Evolutionary conservation across 2,888 invertebrate genomes (phyloP), one percentile per base, ranked within the genome.

Genomic region (Nesidiocoris tenuis): DNA sequence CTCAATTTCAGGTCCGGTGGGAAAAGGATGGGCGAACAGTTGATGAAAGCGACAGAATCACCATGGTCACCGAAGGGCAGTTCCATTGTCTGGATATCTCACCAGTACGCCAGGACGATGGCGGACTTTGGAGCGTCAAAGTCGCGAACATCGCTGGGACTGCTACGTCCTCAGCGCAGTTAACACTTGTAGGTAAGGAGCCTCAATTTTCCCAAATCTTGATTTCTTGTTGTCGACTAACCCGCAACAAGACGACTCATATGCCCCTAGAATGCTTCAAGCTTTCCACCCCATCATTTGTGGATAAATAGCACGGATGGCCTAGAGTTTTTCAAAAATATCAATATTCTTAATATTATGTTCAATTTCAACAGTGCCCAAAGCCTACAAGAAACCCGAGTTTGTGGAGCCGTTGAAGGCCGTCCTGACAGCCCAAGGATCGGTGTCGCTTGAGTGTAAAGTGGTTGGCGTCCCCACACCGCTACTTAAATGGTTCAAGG

Each of bases 391-490:
- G 82, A 87, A 90, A 17, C 95, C 95, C 0, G 92, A 93, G 83
- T 95, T 96, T 83, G 89, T 94, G 56, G 92, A 94, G 83, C 92
- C 92, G 81, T 86, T 96, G 16, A 88, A 90, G 25, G 93, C 95
- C 0, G 86, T 94, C 77, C 87, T 94, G 25, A 95, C 94, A 0
- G 92, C 93, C 82, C 91, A 92, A 80, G 95, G 95, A 59, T 93
- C 93, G 0, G 96, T 96, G 12, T 93, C 94, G 0, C 85, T 96
- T 79, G 94, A 95, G 84, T 96, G 96, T 83, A 95, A 95, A 83
- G 94, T 94, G 19, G 90, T 94, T 70, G 95, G 95, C 17, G 92
- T 94, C n/a, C 95, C 95, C 0, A 93, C 94, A 0, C 92, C 93
- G 0, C 87, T 89, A 19, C 83, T 91, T 76, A 86, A 89, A 77